phyloP scores from a whole-genome alignment of 2,797 vertebrate genomes.

The Poecile montanus region DNA sequence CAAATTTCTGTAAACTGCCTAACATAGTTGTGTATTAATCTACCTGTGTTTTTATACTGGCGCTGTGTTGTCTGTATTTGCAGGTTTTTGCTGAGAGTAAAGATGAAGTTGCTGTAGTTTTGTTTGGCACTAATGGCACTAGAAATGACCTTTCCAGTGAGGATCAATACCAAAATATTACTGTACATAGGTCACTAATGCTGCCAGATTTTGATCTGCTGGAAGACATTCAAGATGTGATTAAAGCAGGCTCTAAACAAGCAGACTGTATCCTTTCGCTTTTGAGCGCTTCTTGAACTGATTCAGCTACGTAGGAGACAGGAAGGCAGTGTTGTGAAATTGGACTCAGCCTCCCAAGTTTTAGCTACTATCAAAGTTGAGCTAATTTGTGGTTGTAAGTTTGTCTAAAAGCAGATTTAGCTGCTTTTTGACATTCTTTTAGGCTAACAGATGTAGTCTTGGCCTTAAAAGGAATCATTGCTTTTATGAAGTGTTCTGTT shows the following conservation, averaged over 20 bases:
- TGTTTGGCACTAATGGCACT: slow-evolving; percentile 90
- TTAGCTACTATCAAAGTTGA: neutral
- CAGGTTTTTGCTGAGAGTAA: slow-evolving; percentile 95
- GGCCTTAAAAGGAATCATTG: neutral
- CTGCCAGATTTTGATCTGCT: slow-evolving; percentile 91
- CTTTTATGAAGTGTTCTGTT: neutral
- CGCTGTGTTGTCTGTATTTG: neutral
- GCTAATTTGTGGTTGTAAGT: neutral
- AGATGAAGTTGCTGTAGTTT: slow-evolving; percentile 89
- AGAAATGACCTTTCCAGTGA: slow-evolving; percentile 80
- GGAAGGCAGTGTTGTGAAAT: neutral
- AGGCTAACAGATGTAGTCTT: neutral
- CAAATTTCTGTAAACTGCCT: neutral
- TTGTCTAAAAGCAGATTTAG: neutral
- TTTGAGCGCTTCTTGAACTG: neutral
- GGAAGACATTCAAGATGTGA: slow-evolving; percentile 85
- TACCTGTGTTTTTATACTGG: neutral
- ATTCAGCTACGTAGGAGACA: neutral
- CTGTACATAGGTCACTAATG: slow-evolving; percentile 84
- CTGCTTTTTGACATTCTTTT: neutral
- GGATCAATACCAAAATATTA: slow-evolving; percentile 91
- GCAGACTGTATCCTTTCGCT: slow-evolving; percentile 92
- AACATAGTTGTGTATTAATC: neutral
- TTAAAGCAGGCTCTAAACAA: slow-evolving; percentile 84
- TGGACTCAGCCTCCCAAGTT: neutral